Evolutionary conservation across 2,888 invertebrate species (phyloP).

Genomic region (Hyposoter dolosus): DNA sequence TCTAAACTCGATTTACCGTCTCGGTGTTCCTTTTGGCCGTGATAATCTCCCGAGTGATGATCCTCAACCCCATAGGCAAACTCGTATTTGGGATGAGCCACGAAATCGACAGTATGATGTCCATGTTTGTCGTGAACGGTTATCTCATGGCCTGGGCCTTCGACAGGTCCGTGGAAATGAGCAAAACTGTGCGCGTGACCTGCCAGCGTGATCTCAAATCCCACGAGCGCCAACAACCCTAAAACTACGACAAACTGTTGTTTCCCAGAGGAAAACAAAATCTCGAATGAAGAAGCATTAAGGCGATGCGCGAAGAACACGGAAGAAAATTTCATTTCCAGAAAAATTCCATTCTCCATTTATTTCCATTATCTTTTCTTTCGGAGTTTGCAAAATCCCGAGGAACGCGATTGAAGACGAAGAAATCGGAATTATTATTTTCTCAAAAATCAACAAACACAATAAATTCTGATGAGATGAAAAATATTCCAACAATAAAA

Average conservation of each 20-base stretch:
- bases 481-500: not conserved
- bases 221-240: conserved; percentile 75
- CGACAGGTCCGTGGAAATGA: conserved; percentile 82
- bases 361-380: too few species aligned
- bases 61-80: conserved; percentile 80
- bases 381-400: too few species aligned
- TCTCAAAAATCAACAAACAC: not conserved
- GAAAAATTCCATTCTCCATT: too few species aligned
- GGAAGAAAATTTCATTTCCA: too few species aligned
- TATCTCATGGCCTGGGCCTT: conserved; percentile 79
- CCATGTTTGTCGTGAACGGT: conserved; percentile 79
- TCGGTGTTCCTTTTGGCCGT: conserved; percentile 82
- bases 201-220: conserved; percentile 75
- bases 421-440: not conserved
- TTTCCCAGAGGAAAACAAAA: not conserved
- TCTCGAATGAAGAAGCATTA: too few species aligned
- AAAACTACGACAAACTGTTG: conserved; percentile 75
- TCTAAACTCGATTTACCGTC: conserved; percentile 77
- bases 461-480: not conserved
- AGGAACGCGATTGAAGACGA: too few species aligned
- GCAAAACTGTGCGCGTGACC: conserved; percentile 83
- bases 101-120: conserved; percentile 78
- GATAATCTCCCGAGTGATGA: conserved; percentile 82
- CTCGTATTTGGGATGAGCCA: conserved; percentile 80
- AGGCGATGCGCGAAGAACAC: too few species aligned